Evolutionary conservation across 2,113 vertebrate genomes (phyloP), one percentile per base, ranked within the genome.

Genomic region (Salvelinus sp.): DNA sequence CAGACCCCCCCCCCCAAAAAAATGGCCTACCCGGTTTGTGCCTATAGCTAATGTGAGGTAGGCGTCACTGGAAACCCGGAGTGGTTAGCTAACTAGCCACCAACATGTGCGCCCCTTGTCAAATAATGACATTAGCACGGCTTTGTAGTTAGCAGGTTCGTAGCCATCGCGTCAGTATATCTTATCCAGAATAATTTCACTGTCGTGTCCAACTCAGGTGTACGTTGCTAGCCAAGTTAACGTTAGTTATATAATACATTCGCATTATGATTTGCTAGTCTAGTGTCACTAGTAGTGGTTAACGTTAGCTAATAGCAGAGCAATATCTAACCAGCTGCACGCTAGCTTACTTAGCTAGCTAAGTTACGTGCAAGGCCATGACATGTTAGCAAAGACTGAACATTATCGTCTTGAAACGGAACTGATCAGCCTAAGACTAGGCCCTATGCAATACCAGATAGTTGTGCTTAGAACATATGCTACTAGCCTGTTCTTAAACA

Each of bases 101-200:
- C 81, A 80, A 57, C 77, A 78, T 71, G 75, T 82, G 73, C 67
- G 22, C 72, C 65, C 69, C 28, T 57, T 38, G n/a, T 62, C 58
- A 22, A 68, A 68, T 13, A 68, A 20, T 48, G 38, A 38, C 60
- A 60, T 23, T 62, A 62, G 58, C 58, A 22, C 58, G 50, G 3
- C 38, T 44, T 44, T 54, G 50, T 54, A 16, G 3, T 16, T 54
- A 18, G 16, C 50, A 14, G 1, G 16, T 54, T 54, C 50, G 50
- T 54, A 16, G 13, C 1, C 50, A 54, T 5, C 12, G 50, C 50
- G 38, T 44, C 38, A 12, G 6, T 44, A 44, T 10, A 44, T 44
- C 38, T 9, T 44, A 10, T 12, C 9, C 38, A 44, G 7, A 10
- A 54, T 2, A 4, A 54, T 54, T 4, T 16, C 16, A 4, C 12